Percentiles rank a stretch among this genome's conserved stretches.
Conservation (phyloP, 2,113 vertebrate species). For the Sapajus apella region DNA sequence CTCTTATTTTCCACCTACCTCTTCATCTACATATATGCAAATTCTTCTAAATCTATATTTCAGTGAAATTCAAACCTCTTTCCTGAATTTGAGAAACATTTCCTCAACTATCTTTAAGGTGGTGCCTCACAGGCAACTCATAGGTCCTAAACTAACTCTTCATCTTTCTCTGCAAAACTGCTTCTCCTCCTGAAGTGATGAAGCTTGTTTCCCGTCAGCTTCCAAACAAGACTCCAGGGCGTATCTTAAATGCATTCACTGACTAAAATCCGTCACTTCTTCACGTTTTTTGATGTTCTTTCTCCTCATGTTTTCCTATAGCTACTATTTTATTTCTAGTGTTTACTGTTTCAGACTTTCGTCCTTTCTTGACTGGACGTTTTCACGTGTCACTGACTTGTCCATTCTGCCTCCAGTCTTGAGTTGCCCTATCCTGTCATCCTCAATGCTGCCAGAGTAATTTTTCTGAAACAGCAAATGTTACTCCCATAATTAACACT, state of each 20-base stretch:
- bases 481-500: neutral
- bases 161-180: neutral
- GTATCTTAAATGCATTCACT: neutral
- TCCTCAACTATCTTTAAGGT: neutral
- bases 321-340: neutral
- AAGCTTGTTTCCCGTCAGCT: neutral
- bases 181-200: neutral
- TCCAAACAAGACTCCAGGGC: neutral
- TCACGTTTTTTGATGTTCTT: neutral
- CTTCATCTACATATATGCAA: neutral
- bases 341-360: neutral
- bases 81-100: neutral
- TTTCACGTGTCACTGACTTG: neutral
- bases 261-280: neutral
- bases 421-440: neutral
- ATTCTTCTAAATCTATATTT: neutral
- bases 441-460: neutral
- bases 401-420: neutral
- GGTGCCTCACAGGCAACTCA: neutral
- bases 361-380: neutral
- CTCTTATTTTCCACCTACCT: neutral
- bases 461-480: neutral
- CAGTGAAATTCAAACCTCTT: conserved; percentile 9
- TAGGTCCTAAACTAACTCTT: neutral
- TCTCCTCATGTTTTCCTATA: neutral